Base-by-base conservation (phyloP, 2,888 invertebrate genomes). In the Mimachlamys varia region DNA sequence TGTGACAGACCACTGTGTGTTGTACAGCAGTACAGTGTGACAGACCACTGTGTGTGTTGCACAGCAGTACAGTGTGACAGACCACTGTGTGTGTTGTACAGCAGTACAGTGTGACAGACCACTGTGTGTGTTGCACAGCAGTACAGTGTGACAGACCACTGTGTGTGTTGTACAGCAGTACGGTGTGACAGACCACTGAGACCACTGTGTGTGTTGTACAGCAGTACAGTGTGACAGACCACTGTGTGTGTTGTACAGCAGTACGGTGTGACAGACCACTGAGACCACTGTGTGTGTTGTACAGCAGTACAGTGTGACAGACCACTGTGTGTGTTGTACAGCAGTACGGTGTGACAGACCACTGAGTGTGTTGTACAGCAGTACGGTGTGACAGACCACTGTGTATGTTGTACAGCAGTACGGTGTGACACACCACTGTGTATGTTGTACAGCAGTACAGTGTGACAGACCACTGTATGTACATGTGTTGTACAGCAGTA, bases 41-140 rank as follows among this genome's bases (percentile, higher is more conserved):
- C 76, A 76, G 76, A 33, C 76, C 76, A 33, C 13, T 53, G 76
- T 76, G 76, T 27, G 12, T 76, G 76, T 76, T 76, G 33, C 33
- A 76, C 13, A 76, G n/a, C 76, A 76, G 76, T 76, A 76, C 76
- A 76, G 33, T 76, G 76, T 76, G 76, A 33, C 76, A 76, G 76
- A 33, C 76, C 76, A 33, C 13, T 53, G 76, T 76, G 76, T 27
- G 12, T 76, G 76, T 76, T 76, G 33, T 76, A 76, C 13, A 76
- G n/a, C 76, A 76, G 76, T 76, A 76, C 76, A 76, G 33, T 76
- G 76, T 76, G 76, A 33, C 76, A 76, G 76, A 33, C 76, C 76
- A 33, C 13, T 53, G 76, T 76, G 76, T 27, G 12, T 76, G 76
- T 76, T 76, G 33, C 33, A 76, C 13, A 76, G n/a, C 76, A 76